Evolutionary conservation across 2,113 vertebrate genomes (phyloP).

Genomic region (Apeltes quadracus): DNA sequence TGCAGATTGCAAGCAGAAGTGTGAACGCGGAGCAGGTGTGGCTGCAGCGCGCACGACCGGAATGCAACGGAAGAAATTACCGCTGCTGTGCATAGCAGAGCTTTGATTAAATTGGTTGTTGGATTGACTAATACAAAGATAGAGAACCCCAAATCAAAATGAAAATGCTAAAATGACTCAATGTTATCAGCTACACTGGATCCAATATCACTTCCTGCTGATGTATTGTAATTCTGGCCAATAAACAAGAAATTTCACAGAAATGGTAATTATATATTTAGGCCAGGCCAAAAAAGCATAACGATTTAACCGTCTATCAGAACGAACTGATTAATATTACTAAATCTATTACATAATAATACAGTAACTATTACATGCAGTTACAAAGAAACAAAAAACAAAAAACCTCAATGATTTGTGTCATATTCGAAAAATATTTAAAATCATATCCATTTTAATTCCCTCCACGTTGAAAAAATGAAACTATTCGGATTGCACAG

Average conservation of each 20-base stretch:
- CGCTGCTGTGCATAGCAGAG: background rate
- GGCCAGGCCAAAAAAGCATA: no score
- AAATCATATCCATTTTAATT: no score
- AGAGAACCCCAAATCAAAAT: no score
- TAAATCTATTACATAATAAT: no score
- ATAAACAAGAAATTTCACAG: background rate
- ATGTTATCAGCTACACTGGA: background rate
- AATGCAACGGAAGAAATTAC: background rate
- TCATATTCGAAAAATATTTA: no score
- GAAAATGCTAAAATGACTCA: slow-evolving; percentile 1
- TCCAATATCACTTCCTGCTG: background rate
- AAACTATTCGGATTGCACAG: slow-evolving; percentile 5
- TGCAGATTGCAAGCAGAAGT: slow-evolving; percentile 22
- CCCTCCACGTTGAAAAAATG: no score
- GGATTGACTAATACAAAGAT: background rate
- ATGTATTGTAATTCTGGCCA: background rate
- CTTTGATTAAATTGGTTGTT: background rate
- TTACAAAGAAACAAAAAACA: background rate
- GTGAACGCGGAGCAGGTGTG: slow-evolving; percentile 24
- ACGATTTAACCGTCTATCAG: no score
- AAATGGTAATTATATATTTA: background rate
- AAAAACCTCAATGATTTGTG: background rate
- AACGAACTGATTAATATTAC: background rate
- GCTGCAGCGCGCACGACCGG: background rate
- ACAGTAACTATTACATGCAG: background rate